These are phyloP conservation scores for Holcopasites calliopsidis DNA, from an alignment of 1,140 invertebrate genomes.

Conservation along the genomic window DNA sequence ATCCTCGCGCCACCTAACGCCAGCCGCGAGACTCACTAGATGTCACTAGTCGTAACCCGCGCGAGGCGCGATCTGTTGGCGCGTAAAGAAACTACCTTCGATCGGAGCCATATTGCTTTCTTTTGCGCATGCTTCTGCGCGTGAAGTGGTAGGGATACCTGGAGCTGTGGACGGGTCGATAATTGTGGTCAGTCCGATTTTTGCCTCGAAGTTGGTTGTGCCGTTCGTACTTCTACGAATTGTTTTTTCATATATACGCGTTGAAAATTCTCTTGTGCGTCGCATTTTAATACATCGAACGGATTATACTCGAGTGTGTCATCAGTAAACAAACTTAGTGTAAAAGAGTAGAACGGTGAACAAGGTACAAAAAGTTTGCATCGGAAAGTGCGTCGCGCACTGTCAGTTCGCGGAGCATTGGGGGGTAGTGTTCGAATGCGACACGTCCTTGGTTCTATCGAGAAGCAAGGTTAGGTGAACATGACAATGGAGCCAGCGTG, in stretches of 20 bases:
- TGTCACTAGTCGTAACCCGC: too few relatives aligned
- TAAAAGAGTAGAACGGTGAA: not conserved
- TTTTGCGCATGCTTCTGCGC: too few relatives aligned
- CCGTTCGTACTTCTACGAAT: slow-evolving; percentile 13
- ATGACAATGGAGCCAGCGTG: slow-evolving; percentile 62
- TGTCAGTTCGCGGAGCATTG: not conserved
- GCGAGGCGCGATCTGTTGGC: slow-evolving; percentile 4
- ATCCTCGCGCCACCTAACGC: not conserved
- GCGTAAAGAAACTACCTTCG: not conserved
- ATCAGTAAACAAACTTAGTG: not conserved
- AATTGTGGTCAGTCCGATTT: slow-evolving; percentile 16
- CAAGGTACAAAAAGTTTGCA: not conserved
- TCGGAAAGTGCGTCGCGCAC: slow-evolving; percentile 37
- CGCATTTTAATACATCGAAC: too few relatives aligned
- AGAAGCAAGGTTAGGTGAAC: slow-evolving; percentile 36
- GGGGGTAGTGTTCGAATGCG: slow-evolving; percentile 38
- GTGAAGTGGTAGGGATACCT: slow-evolving; percentile 22
- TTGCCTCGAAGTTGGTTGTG: not conserved
- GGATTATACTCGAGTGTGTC: not conserved
- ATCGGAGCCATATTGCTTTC: not conserved
- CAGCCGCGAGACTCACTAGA: not conserved
- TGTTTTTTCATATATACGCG: not conserved
- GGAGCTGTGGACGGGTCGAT: slow-evolving; percentile 29
- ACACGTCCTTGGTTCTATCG: slow-evolving; percentile 22
- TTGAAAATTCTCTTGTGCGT: not conserved